phyloP scores from a whole-genome alignment of 35 echinoderm and acorn worm genomes.

The Ptychodera flava region DNA sequence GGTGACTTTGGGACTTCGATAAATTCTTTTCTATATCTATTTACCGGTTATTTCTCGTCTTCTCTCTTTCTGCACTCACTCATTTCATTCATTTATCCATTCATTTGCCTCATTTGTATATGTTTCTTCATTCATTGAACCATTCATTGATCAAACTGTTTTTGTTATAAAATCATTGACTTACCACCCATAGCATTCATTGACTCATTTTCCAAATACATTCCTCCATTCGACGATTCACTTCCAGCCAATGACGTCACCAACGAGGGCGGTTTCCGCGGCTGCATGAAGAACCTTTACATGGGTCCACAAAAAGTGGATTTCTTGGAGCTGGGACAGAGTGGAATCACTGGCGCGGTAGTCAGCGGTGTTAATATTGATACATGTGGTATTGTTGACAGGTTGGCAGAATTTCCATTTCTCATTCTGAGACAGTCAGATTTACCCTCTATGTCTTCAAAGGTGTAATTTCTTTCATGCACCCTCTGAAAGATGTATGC shows the following conservation, averaged over 20 bases:
- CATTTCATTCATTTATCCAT: background rate
- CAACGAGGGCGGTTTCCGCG: constrained; percentile 59
- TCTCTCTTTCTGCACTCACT: background rate
- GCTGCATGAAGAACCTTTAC: constrained; percentile 70
- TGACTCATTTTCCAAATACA: background rate
- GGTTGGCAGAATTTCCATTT: too few species aligned
- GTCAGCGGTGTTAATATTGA: background rate
- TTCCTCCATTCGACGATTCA: background rate
- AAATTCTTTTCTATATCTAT: too few species aligned
- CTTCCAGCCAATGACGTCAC: background rate
- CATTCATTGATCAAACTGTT: too few species aligned
- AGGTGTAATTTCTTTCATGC: too few species aligned
- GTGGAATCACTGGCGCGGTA: background rate
- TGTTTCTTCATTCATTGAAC: too few species aligned
- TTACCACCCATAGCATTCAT: background rate
- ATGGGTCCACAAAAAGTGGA: constrained; percentile 32
- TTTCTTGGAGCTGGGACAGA: background rate
- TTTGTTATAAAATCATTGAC: too few species aligned
- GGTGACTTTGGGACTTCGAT: too few species aligned
- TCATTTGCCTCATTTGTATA: too few species aligned
- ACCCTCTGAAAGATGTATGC: too few species aligned
- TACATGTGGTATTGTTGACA: background rate
- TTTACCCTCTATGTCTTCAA: too few species aligned
- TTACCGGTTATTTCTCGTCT: background rate
- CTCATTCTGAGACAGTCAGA: too few species aligned